Evolutionary conservation across 2,888 invertebrate genomes (phyloP).

Genomic region (Synanthedon andrenaeformis): DNA sequence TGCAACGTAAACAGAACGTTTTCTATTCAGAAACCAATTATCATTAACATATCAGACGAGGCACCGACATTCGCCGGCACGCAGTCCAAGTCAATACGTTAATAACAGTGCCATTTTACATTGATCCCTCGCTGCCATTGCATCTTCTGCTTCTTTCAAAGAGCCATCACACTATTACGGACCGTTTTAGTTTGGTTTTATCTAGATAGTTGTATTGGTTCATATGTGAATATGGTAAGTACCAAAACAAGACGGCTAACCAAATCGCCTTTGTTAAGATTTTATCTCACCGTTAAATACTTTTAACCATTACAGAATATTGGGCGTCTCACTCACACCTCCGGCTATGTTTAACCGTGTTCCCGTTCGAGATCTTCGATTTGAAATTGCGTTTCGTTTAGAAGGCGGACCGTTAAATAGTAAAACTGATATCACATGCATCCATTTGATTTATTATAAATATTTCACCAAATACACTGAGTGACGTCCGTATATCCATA

Average conservation of each 20-base stretch:
- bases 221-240: conserved; percentile 58
- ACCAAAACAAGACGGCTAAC: conserved; percentile 66
- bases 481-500: background rate
- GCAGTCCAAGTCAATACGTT: conserved; percentile 65
- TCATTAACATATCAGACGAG: conserved; percentile 67
- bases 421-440: background rate
- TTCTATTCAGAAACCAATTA: conserved; percentile 67
- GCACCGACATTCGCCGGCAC: conserved; percentile 58
- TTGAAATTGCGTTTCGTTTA: conserved; percentile 4
- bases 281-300: conserved; percentile 68
- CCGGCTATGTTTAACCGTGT: conserved; percentile 52
- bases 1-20: conserved; percentile 58
- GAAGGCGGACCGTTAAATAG: background rate
- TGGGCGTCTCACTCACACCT: conserved; percentile 51
- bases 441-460: background rate
- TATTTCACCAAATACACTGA: background rate
- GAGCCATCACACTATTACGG: conserved; percentile 21
- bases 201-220: conserved; percentile 54
- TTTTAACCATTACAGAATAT: conserved; percentile 64
- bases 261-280: conserved; percentile 69
- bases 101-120: conserved; percentile 40
- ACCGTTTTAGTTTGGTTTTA: conserved; percentile 29
- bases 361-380: conserved; percentile 33
- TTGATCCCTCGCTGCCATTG: conserved; percentile 29
- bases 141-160: conserved; percentile 12